Conservation (phyloP, 2,797 vertebrate species). For the Carapus acus region DNA sequence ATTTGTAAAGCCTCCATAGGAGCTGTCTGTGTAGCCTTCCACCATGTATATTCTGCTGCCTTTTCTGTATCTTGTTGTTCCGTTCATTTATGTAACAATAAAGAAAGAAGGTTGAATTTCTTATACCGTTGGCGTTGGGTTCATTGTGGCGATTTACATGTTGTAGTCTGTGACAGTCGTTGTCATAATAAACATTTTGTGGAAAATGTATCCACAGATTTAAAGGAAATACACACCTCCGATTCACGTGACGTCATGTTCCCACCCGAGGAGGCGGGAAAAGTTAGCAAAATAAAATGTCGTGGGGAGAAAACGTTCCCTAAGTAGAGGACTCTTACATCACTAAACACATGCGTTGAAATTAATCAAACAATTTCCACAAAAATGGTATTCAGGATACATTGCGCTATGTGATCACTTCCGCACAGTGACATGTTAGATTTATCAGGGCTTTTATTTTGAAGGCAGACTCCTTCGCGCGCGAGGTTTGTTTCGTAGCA, state of each 20-base stretch:
- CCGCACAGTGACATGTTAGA: too few species aligned
- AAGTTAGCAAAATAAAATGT: too few species aligned
- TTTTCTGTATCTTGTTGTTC: slow-evolving; percentile 78
- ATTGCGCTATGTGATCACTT: too few species aligned
- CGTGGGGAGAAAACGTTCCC: too few species aligned
- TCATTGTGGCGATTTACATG: slow-evolving; percentile 4
- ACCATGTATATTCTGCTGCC: slow-evolving; percentile 82
- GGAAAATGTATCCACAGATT: too few species aligned
- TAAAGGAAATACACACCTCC: too few species aligned
- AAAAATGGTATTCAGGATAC: too few species aligned
- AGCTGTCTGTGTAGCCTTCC: slow-evolving; percentile 75
- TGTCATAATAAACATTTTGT: neutral
- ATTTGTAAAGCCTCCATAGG: slow-evolving; percentile 72
- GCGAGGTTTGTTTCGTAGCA: slow-evolving; percentile 57
- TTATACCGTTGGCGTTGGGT: slow-evolving; percentile 28
- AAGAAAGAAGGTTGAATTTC: slow-evolving; percentile 56
- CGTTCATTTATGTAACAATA: slow-evolving; percentile 77
- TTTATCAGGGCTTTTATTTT: slow-evolving; percentile 55
- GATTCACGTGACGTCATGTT: too few species aligned
- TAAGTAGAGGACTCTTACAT: too few species aligned
- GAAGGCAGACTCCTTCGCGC: slow-evolving; percentile 33
- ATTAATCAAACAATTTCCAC: too few species aligned
- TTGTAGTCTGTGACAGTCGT: neutral
- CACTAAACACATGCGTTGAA: too few species aligned
- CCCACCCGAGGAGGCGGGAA: too few species aligned